Conservation (phyloP, 2,888 invertebrate genomes). For the Plusia festucae region DNA sequence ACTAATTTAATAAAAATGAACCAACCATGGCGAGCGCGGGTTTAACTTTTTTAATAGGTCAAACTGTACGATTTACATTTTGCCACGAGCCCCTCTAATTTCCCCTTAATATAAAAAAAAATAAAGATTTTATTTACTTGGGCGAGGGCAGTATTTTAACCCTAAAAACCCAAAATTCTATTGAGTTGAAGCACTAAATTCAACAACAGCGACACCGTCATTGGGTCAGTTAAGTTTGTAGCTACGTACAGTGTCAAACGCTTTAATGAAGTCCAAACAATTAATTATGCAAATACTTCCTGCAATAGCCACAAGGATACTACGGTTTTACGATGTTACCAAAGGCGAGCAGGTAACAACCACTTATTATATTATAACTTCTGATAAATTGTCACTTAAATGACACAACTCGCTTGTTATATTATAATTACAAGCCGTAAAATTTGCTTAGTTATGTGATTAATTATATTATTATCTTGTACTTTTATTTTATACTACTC, state of each 20-base stretch:
- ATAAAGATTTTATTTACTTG: too few species aligned
- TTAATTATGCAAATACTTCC: constrained; percentile 51
- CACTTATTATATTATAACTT: constrained; percentile 42
- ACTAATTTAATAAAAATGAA: too few species aligned
- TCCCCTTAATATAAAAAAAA: too few species aligned
- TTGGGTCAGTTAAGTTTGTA: too few species aligned
- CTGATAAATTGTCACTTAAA: constrained; percentile 28
- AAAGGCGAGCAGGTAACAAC: constrained; percentile 42
- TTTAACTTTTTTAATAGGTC: too few species aligned
- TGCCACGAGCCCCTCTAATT: too few species aligned
- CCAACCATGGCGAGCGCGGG: too few species aligned
- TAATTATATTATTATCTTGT: neutral
- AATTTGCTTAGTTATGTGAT: neutral
- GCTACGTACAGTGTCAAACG: constrained; percentile 23
- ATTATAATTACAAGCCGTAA: constrained; percentile 20
- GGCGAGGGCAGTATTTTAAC: too few species aligned
- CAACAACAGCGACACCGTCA: too few species aligned
- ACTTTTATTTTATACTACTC: neutral
- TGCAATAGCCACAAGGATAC: constrained; percentile 18
- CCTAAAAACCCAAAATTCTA: too few species aligned
- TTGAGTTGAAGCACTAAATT: too few species aligned
- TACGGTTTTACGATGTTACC: constrained; percentile 41
- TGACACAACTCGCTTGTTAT: constrained; percentile 14
- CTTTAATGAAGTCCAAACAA: constrained; percentile 25
- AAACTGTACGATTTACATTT: too few species aligned